These are phyloP conservation scores for Anas platyrhynchos DNA, from an alignment of 2,113 vertebrate species.

Conservation along the genomic window DNA sequence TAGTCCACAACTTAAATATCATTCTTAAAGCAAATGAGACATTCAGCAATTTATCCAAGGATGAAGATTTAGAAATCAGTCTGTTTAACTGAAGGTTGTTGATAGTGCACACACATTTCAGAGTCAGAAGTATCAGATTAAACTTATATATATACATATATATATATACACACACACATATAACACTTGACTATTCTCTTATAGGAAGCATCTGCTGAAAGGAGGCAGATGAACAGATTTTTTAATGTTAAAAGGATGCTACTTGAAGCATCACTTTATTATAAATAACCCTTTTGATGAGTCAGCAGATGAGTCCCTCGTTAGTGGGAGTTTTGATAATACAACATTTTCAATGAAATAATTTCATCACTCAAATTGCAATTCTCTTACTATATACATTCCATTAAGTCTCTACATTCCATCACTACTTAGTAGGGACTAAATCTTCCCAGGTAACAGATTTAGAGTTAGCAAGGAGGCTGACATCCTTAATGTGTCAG, in stretches of 20 bases:
- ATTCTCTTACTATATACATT: rapidly evolving
- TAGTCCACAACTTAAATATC: neutral
- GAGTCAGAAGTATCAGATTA: neutral
- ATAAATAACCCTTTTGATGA: slow-evolving; percentile 27
- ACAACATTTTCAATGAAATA: rapidly evolving
- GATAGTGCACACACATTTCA: neutral
- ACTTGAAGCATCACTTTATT: neutral
- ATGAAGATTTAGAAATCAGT: neutral
- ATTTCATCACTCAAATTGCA: neutral
- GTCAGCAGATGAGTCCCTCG: neutral
- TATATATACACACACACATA: too few species aligned
- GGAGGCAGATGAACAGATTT: slow-evolving; percentile 30
- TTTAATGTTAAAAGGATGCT: neutral
- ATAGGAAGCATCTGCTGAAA: neutral
- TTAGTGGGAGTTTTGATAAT: neutral
- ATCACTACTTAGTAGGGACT: neutral
- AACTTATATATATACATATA: neutral
- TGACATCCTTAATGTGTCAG: rapidly evolving
- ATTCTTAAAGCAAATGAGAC: neutral
- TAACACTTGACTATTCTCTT: neutral
- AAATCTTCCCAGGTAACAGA: neutral
- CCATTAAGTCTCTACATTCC: neutral
- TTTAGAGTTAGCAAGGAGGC: neutral
- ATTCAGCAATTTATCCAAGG: neutral
- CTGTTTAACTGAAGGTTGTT: neutral